phyloP scores from a whole-genome alignment of 2,113 vertebrate species.

The Bufo bufo region DNA sequence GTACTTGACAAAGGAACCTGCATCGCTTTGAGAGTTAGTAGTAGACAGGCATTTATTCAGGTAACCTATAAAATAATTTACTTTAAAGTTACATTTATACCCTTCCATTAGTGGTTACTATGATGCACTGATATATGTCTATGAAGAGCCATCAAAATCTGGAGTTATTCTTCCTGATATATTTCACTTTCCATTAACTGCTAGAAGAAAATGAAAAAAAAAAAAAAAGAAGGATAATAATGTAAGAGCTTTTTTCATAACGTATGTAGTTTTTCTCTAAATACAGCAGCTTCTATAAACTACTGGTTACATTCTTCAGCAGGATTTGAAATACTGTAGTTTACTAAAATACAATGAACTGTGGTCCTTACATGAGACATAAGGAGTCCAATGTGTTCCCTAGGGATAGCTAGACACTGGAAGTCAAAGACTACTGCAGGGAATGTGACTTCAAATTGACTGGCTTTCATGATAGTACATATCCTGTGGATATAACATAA shows the following conservation, averaged over 20 bases:
- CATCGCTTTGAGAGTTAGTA: background rate
- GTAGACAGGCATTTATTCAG: background rate
- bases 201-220: background rate
- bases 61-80: background rate
- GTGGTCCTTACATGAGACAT: background rate
- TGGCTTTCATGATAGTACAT: slow-evolving; percentile 2
- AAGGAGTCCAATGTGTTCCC: background rate
- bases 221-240: background rate
- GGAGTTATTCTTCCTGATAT: background rate
- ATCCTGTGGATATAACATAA: slow-evolving; percentile 29
- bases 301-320: background rate
- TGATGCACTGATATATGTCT: background rate
- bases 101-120: background rate
- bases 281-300: background rate
- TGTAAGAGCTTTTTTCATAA: background rate
- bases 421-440: slow-evolving; percentile 20
- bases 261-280: background rate
- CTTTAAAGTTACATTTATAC: background rate
- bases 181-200: background rate
- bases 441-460: slow-evolving; percentile 22
- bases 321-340: background rate
- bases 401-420: background rate
- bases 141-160: background rate
- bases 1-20: background rate
- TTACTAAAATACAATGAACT: slow-evolving; percentile 10